These are phyloP conservation scores for Pygathrix nemaeus DNA, from an alignment of 2,113 vertebrate genomes.

Conservation along the genomic window DNA sequence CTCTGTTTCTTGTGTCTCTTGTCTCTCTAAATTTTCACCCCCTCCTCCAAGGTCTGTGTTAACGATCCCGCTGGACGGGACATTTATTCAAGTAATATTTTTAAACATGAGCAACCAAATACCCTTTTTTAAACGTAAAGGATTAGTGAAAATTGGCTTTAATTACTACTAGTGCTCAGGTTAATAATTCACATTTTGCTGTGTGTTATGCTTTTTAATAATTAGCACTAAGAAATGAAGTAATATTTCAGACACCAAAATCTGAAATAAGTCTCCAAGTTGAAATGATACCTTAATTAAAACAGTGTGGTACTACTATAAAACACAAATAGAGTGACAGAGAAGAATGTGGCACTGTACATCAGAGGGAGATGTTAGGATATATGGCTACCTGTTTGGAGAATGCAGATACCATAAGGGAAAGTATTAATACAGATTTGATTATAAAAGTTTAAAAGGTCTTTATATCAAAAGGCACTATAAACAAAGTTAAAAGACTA, in stretches of 20 bases:
- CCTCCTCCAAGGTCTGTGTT: too few relatives aligned
- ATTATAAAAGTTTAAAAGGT: constrained; percentile 18
- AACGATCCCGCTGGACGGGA: too few relatives aligned
- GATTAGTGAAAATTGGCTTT: constrained; percentile 30
- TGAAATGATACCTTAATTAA: constrained; percentile 51
- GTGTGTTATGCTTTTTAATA: constrained; percentile 4
- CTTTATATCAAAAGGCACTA: constrained; percentile 31
- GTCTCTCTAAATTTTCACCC: too few relatives aligned
- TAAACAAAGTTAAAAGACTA: constrained; percentile 49
- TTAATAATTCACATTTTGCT: constrained; percentile 44
- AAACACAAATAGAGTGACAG: not conserved
- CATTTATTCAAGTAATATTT: constrained; percentile 25
- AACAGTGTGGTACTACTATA: constrained; percentile 5
- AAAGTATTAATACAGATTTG: not conserved
- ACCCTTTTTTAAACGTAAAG: constrained; percentile 43
- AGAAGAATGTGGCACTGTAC: constrained; percentile 18
- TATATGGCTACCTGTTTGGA: constrained; percentile 10
- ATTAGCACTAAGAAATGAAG: constrained; percentile 29
- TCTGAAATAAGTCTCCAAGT: constrained; percentile 41
- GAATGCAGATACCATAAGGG: constrained; percentile 23
- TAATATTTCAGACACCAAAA: constrained; percentile 8
- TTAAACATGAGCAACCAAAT: constrained; percentile 28
- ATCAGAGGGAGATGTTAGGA: constrained; percentile 26
- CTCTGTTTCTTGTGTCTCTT: too few relatives aligned
- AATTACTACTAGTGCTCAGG: not conserved